Conservation (phyloP, 1,140 invertebrate species). For the Microplitis demolitor region DNA sequence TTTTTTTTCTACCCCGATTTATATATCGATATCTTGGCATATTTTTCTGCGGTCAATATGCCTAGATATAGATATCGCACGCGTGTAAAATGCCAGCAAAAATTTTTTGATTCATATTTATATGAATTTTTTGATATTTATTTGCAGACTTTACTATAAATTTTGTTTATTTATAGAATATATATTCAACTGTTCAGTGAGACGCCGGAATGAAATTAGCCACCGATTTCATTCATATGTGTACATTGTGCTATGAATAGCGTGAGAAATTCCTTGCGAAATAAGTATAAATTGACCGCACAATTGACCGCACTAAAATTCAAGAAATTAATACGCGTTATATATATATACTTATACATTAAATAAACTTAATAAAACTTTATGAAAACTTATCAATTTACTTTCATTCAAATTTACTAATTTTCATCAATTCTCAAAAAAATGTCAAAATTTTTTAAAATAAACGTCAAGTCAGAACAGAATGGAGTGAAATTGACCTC, state of each 20-base stretch:
- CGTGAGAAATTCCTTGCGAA: constrained; percentile 26
- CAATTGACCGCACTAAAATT: constrained; percentile 21
- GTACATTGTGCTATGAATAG: constrained; percentile 16
- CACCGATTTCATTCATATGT: not conserved
- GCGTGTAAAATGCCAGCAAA: constrained; percentile 34
- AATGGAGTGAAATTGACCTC: too few relatives aligned
- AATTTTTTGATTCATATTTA: constrained; percentile 35
- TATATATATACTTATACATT: not conserved
- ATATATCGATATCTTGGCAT: too few relatives aligned
- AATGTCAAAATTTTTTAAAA: too few relatives aligned
- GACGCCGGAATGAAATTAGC: not conserved
- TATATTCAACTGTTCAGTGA: not conserved
- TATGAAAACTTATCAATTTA: too few relatives aligned
- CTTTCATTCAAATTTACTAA: too few relatives aligned
- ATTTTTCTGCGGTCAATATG: not conserved
- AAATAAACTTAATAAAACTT: not conserved
- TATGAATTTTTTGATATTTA: constrained; percentile 25
- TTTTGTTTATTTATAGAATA: not conserved
- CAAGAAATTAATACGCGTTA: not conserved
- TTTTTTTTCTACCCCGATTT: not conserved
- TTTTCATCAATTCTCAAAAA: too few relatives aligned
- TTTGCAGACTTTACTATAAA: not conserved
- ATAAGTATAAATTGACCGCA: constrained; percentile 17
- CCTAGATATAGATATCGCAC: constrained; percentile 20
- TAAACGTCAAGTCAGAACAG: too few relatives aligned